These are phyloP conservation scores for Leuciscus idus DNA, from an alignment of 2,113 vertebrate genomes.

Conservation along the genomic window DNA sequence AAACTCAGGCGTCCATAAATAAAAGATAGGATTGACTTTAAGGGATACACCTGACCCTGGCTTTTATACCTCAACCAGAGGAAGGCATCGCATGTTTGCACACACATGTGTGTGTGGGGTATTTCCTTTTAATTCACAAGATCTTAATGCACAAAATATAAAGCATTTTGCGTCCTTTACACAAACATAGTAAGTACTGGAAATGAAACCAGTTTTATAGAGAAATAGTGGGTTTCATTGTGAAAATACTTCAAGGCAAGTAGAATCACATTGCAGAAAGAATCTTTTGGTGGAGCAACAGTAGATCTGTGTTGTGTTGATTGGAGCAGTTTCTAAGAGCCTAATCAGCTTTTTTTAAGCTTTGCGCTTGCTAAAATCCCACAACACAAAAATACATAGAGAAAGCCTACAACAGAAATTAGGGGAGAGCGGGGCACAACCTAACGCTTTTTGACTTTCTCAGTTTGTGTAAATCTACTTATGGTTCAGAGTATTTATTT, in stretches of 20 bases:
- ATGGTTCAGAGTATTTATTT: too few species aligned
- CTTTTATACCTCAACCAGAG: slow-evolving; percentile 18
- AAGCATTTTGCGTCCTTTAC: background rate
- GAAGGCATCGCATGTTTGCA: background rate
- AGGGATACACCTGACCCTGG: slow-evolving; percentile 14
- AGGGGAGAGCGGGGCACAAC: too few species aligned
- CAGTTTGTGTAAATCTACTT: too few species aligned
- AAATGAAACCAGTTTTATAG: background rate
- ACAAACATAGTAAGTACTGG: background rate
- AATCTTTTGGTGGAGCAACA: background rate
- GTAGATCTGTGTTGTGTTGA: background rate
- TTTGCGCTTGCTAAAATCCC: background rate
- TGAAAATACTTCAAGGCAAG: background rate
- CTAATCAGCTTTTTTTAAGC: background rate
- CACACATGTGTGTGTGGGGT: background rate
- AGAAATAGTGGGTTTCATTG: background rate
- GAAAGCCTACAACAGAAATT: background rate
- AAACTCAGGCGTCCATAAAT: slow-evolving; percentile 61
- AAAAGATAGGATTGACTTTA: slow-evolving; percentile 52
- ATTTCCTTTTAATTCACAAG: background rate
- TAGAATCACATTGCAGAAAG: background rate
- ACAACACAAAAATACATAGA: background rate
- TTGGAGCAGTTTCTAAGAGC: background rate
- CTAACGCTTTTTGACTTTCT: too few species aligned
- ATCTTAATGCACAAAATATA: background rate